Evolutionary conservation across 2,888 invertebrate genomes (phyloP), one percentile per base, ranked within the genome.

Genomic region (Drosophila paranaensis): DNA sequence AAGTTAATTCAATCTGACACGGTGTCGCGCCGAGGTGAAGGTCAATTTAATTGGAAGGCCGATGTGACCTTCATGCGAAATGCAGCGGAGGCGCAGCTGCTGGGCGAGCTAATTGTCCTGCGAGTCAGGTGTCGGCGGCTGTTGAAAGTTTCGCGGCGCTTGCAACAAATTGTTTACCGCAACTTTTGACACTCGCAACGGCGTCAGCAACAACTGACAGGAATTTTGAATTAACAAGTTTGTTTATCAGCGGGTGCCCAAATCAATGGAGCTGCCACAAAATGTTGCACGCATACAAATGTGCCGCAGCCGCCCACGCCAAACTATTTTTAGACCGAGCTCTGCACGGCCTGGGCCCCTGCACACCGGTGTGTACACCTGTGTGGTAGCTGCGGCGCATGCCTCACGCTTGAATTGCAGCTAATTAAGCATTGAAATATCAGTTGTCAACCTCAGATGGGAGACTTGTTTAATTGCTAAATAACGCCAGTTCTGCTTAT

Each of bases 211-310:
- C 46, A 53, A 20, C 53, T 10, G 25, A 10, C 14, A 0, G 25
- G 13, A 51, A 40, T 30, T 30, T 5, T 10, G 30, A 27, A 40
- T 30, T 30, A 14, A 14, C 16, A n/a, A 42, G 35, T 50, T 14
- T 25, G 33, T 2, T 30, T 46, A 10, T 39, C 39, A 20, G 42
- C 33, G 13, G 25, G 25, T 16, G 35, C 48, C 48, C 53, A 57
- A 77, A 62, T 73, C 78, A 69, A 65, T 74, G 78, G 73, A 50
- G 40, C 37, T 54, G 53, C 48, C 48, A 11, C 60, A 37, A 43
- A 64, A 53, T 64, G 60, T 53, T 46, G 63, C 65, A 42, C 48
- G 11, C 39, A 62, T 57, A 60, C 46, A 46, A 57, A 70, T 48
- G 40, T 25, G 40, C 56, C 53, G 5, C 39, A 14, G 35, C 46